These are phyloP conservation scores for Valencia hispanica DNA, from an alignment of 2,797 vertebrate genomes.

Conservation along the genomic window DNA sequence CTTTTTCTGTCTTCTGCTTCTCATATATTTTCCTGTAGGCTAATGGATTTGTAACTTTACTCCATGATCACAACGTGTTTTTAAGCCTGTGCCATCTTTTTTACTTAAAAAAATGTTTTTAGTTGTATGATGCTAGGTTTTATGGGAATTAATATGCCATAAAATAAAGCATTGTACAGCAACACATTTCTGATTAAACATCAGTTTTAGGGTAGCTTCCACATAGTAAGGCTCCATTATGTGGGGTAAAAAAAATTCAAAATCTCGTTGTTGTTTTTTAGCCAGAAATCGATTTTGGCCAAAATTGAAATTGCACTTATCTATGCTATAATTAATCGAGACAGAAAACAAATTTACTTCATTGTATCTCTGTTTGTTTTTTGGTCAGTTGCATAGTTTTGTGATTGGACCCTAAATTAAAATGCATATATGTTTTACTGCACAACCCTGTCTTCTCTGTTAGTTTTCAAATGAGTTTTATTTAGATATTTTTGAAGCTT, in stretches of 20 bases:
- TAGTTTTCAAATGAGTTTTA: no score
- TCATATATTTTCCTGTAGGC: neutral
- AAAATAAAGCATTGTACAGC: neutral
- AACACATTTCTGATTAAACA: neutral
- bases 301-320: neutral
- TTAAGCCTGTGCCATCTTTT: neutral
- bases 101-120: neutral
- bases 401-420: neutral
- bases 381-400: neutral
- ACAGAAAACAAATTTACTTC: neutral
- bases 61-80: neutral
- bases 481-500: neutral
- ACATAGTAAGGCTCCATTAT: neutral
- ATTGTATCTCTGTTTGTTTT: neutral
- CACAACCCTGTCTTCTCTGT: neutral
- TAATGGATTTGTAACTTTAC: neutral
- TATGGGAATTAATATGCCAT: neutral
- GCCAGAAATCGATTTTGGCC: neutral
- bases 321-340: neutral
- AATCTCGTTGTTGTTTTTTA: no score
- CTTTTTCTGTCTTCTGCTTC: neutral
- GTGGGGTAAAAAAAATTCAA: no score
- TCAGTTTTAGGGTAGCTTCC: neutral
- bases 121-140: neutral
- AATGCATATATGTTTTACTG: neutral